phyloP scores from a whole-genome alignment of 1,140 invertebrate genomes.

The Camponotus floridanus region DNA sequence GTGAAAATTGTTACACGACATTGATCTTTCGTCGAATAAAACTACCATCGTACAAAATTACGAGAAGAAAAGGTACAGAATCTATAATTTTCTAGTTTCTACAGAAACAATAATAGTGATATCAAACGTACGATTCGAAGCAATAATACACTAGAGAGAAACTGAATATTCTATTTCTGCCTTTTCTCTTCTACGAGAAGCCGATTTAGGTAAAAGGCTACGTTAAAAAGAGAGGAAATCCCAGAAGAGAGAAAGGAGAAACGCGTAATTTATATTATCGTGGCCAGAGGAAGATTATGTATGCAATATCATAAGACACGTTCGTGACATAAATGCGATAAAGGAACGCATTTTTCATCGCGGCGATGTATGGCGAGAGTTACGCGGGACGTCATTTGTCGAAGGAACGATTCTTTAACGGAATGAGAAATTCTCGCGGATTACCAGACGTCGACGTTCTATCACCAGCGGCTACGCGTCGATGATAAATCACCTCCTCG shows the following conservation, averaged over 20 bases:
- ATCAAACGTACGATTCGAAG: too few relatives aligned
- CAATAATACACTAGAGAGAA: too few relatives aligned
- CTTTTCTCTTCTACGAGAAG: background rate
- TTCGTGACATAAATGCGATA: constrained; percentile 33
- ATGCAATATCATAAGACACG: constrained; percentile 39
- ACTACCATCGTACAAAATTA: background rate
- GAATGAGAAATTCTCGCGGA: constrained; percentile 68
- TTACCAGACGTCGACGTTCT: constrained; percentile 68
- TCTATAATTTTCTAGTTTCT: background rate
- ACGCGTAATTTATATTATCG: constrained; percentile 16
- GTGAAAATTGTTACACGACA: background rate
- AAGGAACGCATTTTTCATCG: constrained; percentile 47
- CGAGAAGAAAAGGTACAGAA: background rate
- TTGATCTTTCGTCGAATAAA: background rate
- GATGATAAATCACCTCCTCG: constrained; percentile 72
- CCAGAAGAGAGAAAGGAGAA: background rate
- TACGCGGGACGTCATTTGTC: constrained; percentile 42
- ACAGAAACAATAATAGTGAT: too few relatives aligned
- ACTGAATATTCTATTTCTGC: background rate
- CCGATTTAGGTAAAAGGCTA: background rate
- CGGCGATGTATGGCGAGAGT: constrained; percentile 26
- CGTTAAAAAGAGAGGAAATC: background rate
- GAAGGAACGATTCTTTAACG: constrained; percentile 56
- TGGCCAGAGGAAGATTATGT: constrained; percentile 24
- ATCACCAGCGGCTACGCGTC: constrained; percentile 56